These are phyloP conservation scores for Elegia similella DNA, from an alignment of 2,888 invertebrate genomes.

Conservation along the genomic window DNA sequence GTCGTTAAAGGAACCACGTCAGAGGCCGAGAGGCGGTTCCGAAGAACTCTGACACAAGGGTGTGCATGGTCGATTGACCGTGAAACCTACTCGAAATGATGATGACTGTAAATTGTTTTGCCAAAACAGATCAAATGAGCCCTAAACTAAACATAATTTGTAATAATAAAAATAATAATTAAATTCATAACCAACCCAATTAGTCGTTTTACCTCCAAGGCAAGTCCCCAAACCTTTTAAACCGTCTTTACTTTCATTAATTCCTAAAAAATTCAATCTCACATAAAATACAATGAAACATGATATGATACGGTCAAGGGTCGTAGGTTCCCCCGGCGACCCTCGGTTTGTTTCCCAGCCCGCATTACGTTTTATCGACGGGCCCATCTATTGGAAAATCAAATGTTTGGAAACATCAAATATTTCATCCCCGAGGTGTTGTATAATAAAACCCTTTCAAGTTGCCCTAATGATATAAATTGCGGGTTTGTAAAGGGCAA, in stretches of 20 bases:
- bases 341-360: constrained; percentile 5
- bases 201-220: neutral
- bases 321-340: constrained; percentile 1
- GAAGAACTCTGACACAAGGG: too few relatives aligned
- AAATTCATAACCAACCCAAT: neutral
- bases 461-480: neutral
- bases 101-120: too few relatives aligned
- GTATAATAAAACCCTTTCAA: neutral
- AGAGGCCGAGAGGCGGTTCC: too few relatives aligned
- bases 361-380: constrained; percentile 1
- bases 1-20: too few relatives aligned
- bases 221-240: neutral
- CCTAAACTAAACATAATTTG: too few relatives aligned
- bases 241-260: neutral
- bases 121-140: too few relatives aligned
- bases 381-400: constrained; percentile 11
- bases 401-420: constrained; percentile 11
- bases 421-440: constrained; percentile 8
- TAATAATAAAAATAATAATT: too few relatives aligned
- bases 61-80: too few relatives aligned
- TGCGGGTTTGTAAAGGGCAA: neutral
- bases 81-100: too few relatives aligned
- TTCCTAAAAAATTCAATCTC: neutral
- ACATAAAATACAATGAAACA: neutral
- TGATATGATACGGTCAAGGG: neutral